These are phyloP conservation scores for Laterallus jamaicensis DNA, from an alignment of 2,113 vertebrate species.

Conservation along the genomic window DNA sequence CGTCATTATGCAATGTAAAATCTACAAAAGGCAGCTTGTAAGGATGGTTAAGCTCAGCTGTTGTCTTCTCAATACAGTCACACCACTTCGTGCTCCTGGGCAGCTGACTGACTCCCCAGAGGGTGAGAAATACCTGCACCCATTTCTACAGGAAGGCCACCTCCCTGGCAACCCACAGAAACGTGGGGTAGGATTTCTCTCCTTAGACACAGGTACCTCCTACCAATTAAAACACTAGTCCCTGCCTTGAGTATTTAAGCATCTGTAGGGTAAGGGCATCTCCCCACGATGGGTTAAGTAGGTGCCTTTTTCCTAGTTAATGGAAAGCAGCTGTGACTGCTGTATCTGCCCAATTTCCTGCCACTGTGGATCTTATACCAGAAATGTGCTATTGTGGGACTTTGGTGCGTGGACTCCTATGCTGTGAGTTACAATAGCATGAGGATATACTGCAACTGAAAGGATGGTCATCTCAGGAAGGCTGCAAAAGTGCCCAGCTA, in stretches of 20 bases:
- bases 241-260: background rate
- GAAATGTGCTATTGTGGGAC: rapidly evolving
- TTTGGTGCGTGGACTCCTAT: rapidly evolving
- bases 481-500: background rate
- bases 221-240: background rate
- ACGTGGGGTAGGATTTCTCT: background rate
- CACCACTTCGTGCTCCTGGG: background rate
- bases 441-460: background rate
- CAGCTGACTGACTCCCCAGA: background rate
- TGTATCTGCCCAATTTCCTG: background rate
- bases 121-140: background rate
- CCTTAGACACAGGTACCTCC: background rate
- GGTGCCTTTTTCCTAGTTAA: background rate
- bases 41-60: background rate
- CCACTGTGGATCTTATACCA: background rate
- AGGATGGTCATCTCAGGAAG: background rate
- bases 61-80: background rate
- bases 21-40: background rate
- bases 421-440: background rate
- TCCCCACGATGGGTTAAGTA: rapidly evolving
- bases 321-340: background rate
- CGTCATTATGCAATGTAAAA: background rate
- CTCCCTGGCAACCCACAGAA: background rate
- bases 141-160: background rate
- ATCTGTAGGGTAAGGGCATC: background rate